Evolutionary conservation across 2,113 vertebrate genomes (phyloP), one percentile per base, ranked within the genome.

Genomic region (Corythoichthys haematopterus): DNA sequence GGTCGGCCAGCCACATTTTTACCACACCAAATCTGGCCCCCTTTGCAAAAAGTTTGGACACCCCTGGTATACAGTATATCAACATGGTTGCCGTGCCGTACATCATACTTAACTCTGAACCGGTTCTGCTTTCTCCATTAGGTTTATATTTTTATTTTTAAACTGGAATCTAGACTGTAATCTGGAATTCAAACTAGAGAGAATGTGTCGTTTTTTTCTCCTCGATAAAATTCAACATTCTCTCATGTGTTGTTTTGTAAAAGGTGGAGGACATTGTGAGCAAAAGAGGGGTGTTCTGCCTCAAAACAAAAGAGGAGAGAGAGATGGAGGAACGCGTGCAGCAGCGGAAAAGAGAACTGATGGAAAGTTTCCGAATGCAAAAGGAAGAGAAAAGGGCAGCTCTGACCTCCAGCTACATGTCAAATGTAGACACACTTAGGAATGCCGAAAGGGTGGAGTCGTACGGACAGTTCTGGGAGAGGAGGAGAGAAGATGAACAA

Each of bases 181-280:
- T n/a, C 60, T 11, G 40, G 52, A 65, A 65, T 62, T 15, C 0
- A 33, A 56, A 4, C 2, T 52, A 53, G 33, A 33, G 1, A 53
- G 7, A 60, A 43, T 47, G 5, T 55, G 3, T 48, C 43, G 33
- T 35, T 69, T 7, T n/a, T n/a, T n/a, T n/a, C n/a, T n/a, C n/a
- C n/a, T n/a, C n/a, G n/a, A n/a, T n/a, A n/a, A n/a, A 50, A 48
- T 36, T 4, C 9, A 12, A 3, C 10, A 47, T 40, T 61, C 14
- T 1, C 46, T 36, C 3, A 40, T 35, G 15, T 15, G 56, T 55
- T 33, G n/a, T n/a, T n/a, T n/a, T n/a, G n/a, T n/a, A n/a, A 1
- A 74, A 93, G 92, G 86, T 92, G 56, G 87, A 92, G 33, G 45
- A 52, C 4, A 80, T 92, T 82, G 83, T 80, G 1, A 37, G 68